Base-by-base conservation (phyloP, 2,797 vertebrate genomes). In the Picus viridis region DNA sequence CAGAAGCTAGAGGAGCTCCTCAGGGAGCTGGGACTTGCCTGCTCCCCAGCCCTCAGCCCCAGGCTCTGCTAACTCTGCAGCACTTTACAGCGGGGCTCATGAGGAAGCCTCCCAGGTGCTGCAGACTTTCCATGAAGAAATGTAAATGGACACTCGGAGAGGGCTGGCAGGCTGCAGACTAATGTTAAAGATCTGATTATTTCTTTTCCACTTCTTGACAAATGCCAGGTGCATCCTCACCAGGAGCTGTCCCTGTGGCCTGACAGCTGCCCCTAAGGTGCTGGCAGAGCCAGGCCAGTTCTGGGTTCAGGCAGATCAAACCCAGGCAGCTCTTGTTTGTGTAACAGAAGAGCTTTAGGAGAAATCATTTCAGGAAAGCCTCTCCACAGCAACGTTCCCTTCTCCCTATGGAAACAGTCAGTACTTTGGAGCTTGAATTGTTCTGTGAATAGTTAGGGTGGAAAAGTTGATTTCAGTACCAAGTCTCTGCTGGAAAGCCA, bases 51-150 rank as follows among this genome's bases (percentile, higher is more conserved):
- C 70, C 67, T 14, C 63, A 16, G 51, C 78, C 10, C 34, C 74
- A 43, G 77, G 57, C 43, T 74, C 86, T 5, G 15, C 34, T 13
- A 22, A 17, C 6, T 43, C 43, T 30, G 64, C 30, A 53, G 47
- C 45, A 6, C 84, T 86, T 86, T 30, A 76, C 26, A 16, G n/a
- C 23, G 49, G 17, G 49, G 47, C 92, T 77, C 15, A 22, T 51
- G 51, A 88, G 73, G 87, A 89, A 89, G 79, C 89, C 51, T n/a
- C 34, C 53, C 54, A 54, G 92, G 82, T 85, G 67, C 58, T 39
- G 23, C 49, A 75, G 69, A 17, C 13, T 61, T 78, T 24, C 16
- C 57, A 58, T 67, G 54, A 59, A 71, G 62, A 43, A 56, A 63
- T 78, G 58, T 53, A 65, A 81, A 61, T 29, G 53, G 70, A 34